Conservation (phyloP, 2,888 invertebrate genomes). For the Drosophila robusta region DNA sequence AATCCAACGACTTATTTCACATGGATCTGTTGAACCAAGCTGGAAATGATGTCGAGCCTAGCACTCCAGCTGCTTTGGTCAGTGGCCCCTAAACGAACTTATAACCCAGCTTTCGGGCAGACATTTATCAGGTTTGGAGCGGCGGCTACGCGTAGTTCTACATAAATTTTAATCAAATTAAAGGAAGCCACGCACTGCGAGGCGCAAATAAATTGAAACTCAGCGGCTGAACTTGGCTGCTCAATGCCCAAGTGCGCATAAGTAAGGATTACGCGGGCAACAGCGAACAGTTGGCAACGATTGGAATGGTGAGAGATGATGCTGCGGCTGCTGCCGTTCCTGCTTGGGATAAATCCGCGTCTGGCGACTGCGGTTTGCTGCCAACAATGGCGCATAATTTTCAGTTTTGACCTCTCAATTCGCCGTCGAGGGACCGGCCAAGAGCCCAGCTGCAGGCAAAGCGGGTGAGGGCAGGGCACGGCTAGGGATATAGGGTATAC, state of each 20-base stretch:
- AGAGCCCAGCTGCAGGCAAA: slow-evolving; percentile 31
- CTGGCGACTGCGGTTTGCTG: slow-evolving; percentile 27
- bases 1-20: slow-evolving; percentile 16
- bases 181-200: slow-evolving; percentile 63
- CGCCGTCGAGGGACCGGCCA: slow-evolving; percentile 62
- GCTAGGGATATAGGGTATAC: slow-evolving; percentile 14
- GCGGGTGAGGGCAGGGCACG: slow-evolving; percentile 2
- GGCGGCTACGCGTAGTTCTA: slow-evolving; percentile 45
- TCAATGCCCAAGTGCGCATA: slow-evolving; percentile 62
- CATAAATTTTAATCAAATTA: slow-evolving; percentile 83
- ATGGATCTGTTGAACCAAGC: slow-evolving; percentile 13
- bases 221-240: slow-evolving; percentile 17
- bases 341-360: slow-evolving; percentile 30
- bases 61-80: slow-evolving; percentile 12
- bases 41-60: slow-evolving; percentile 5
- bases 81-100: slow-evolving; percentile 15
- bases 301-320: background rate
- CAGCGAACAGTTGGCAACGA: slow-evolving; percentile 7
- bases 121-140: slow-evolving; percentile 44
- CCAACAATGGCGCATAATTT: slow-evolving; percentile 79
- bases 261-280: slow-evolving; percentile 71
- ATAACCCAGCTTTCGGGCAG: slow-evolving; percentile 14
- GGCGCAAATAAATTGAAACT: slow-evolving; percentile 67
- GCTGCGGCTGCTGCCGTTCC: slow-evolving; percentile 4
- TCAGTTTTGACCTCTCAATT: slow-evolving; percentile 82